Evolutionary conservation across 2,888 invertebrate species (phyloP).

Genomic region (Xestia c-nigrum): DNA sequence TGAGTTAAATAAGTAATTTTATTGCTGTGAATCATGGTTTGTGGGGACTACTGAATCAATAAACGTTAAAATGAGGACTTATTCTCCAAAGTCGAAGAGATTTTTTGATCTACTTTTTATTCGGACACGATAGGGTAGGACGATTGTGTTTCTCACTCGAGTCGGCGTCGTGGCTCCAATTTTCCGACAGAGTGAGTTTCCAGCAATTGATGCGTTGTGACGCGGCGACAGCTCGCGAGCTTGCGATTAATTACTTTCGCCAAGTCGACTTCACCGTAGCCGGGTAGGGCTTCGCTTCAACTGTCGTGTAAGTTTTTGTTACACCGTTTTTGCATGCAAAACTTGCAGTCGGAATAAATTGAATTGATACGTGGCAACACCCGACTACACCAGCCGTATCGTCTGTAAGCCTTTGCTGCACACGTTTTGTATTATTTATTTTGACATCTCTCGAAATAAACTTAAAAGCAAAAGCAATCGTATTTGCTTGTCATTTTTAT

Average conservation of each 20-base stretch:
- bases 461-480: slow-evolving; percentile 27
- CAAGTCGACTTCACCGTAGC: slow-evolving; percentile 77
- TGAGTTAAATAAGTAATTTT: slow-evolving; percentile 71
- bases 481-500: slow-evolving; percentile 31
- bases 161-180: slow-evolving; percentile 83
- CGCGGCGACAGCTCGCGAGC: slow-evolving; percentile 83
- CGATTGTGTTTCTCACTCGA: slow-evolving; percentile 82
- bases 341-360: slow-evolving; percentile 68
- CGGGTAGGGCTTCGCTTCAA: slow-evolving; percentile 84
- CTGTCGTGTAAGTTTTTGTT: slow-evolving; percentile 82
- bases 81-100: slow-evolving; percentile 46
- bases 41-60: slow-evolving; percentile 58
- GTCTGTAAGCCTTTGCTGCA: slow-evolving; percentile 40
- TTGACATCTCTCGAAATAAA: slow-evolving; percentile 48
- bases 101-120: slow-evolving; percentile 67
- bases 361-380: slow-evolving; percentile 68
- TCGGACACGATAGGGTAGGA: slow-evolving; percentile 57
- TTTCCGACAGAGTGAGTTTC: slow-evolving; percentile 85
- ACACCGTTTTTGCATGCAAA: slow-evolving; percentile 76
- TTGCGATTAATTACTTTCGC: slow-evolving; percentile 87
- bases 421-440: slow-evolving; percentile 48
- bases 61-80: slow-evolving; percentile 55
- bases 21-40: slow-evolving; percentile 73
- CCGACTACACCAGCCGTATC: slow-evolving; percentile 51
- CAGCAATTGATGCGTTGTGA: slow-evolving; percentile 85